These are phyloP conservation scores for Trochalopteron elliotii DNA, from an alignment of 2,113 vertebrate species.

Conservation along the genomic window DNA sequence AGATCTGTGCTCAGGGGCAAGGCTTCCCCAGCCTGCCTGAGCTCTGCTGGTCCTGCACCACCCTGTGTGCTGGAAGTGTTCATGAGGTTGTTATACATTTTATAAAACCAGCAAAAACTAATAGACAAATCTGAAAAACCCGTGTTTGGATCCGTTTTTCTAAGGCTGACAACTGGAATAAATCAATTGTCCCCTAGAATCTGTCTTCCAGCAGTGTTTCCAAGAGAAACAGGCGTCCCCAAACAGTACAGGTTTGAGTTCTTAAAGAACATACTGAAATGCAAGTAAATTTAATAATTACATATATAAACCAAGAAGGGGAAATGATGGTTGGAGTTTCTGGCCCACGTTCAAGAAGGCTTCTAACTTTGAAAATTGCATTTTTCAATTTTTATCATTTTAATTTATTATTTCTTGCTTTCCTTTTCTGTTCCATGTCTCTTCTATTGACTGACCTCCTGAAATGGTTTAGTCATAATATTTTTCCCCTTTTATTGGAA, in stretches of 20 bases:
- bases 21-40: neutral
- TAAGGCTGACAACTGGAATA: neutral
- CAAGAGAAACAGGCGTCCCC: neutral
- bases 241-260: neutral
- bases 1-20: neutral
- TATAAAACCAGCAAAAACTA: neutral
- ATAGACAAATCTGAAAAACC: neutral
- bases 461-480: neutral
- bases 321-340: neutral
- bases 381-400: neutral
- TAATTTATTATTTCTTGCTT: neutral
- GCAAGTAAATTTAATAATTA: neutral
- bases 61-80: accelerated
- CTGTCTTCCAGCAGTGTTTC: neutral
- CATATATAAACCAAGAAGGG: neutral
- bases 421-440: neutral
- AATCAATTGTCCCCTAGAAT: neutral
- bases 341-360: neutral
- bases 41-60: neutral
- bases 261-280: neutral
- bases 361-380: neutral
- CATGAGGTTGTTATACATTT: accelerated
- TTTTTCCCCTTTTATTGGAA: neutral
- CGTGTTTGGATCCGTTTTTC: neutral
- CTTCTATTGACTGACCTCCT: neutral